These are phyloP conservation scores for Dromas ardeola DNA, from an alignment of 2,113 vertebrate genomes.

Conservation along the genomic window DNA sequence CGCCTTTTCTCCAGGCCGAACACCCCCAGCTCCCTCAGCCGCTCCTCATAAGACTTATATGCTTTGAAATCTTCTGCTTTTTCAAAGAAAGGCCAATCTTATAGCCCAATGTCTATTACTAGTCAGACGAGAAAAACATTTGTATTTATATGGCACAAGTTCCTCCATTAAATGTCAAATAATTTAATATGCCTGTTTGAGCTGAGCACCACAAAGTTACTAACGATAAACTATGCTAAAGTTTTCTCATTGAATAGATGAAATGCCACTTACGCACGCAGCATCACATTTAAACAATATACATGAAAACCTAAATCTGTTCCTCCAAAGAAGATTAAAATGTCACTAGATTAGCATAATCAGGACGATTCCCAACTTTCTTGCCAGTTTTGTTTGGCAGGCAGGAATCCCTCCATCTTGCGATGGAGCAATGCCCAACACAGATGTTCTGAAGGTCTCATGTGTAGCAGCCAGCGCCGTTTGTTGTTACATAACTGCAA, in stretches of 20 bases:
- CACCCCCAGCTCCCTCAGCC: no score
- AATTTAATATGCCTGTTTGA: not conserved
- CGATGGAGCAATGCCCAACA: constrained; percentile 33
- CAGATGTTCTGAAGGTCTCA: constrained; percentile 55
- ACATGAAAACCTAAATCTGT: not conserved
- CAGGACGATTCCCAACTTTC: not conserved
- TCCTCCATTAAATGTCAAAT: not conserved
- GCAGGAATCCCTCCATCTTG: constrained; percentile 11
- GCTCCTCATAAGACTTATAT: not conserved
- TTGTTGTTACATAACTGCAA: constrained; percentile 33
- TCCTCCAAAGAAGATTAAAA: not conserved
- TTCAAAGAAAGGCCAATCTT: not conserved
- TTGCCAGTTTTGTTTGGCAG: constrained; percentile 51
- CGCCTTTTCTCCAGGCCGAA: no score
- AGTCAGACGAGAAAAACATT: not conserved
- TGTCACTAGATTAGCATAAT: not conserved
- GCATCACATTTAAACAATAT: not conserved
- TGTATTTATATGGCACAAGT: not conserved
- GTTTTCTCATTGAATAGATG: not conserved
- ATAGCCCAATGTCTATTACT: not conserved
- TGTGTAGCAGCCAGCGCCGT: not conserved
- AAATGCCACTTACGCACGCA: not conserved
- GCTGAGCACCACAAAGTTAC: not conserved
- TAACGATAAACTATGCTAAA: not conserved
- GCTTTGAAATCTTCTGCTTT: not conserved